Conservation (phyloP, 2,797 vertebrate genomes). For the Chelon labrosus region DNA sequence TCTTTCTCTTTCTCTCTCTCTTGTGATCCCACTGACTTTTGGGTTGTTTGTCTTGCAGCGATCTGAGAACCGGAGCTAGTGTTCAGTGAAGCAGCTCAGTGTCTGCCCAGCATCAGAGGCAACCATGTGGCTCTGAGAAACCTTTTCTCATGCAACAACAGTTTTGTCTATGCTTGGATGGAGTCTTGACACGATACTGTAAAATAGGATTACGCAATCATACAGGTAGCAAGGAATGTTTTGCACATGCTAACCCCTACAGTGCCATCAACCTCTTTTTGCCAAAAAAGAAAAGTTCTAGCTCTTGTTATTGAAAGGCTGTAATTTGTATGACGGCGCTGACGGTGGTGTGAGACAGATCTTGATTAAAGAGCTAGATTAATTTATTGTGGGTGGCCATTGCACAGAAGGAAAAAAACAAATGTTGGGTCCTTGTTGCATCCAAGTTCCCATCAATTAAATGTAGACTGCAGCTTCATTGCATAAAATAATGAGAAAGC, state of each 20-base stretch:
- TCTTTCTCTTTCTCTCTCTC: slow-evolving; percentile 18
- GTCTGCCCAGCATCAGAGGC: slow-evolving; percentile 61
- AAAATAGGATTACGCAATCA: slow-evolving; percentile 64
- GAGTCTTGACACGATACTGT: slow-evolving; percentile 58
- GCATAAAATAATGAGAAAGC: background rate
- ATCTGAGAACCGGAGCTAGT: slow-evolving; percentile 49
- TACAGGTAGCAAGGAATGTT: slow-evolving; percentile 41
- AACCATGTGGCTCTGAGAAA: slow-evolving; percentile 58
- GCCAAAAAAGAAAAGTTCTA: slow-evolving; percentile 19
- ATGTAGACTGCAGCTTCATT: background rate
- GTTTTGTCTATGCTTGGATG: slow-evolving; percentile 70
- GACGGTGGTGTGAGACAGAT: background rate
- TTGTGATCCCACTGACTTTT: slow-evolving; percentile 53
- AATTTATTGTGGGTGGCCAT: too few species aligned
- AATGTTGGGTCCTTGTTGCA: background rate
- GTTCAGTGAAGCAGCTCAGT: slow-evolving; percentile 64
- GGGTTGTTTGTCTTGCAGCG: slow-evolving; percentile 63
- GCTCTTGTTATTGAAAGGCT: background rate
- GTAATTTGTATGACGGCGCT: background rate
- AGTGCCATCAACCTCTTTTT: slow-evolving; percentile 8
- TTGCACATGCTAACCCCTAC: slow-evolving; percentile 33
- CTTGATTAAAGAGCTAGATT: background rate
- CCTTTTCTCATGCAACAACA: slow-evolving; percentile 68
- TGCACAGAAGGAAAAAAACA: background rate
- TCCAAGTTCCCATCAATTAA: background rate